A percentile compares a stretch with the other conserved stretches of the same genome.
phyloP scores from a whole-genome alignment of 2,113 vertebrate genomes.

The Cyrtonyx montezumae region DNA sequence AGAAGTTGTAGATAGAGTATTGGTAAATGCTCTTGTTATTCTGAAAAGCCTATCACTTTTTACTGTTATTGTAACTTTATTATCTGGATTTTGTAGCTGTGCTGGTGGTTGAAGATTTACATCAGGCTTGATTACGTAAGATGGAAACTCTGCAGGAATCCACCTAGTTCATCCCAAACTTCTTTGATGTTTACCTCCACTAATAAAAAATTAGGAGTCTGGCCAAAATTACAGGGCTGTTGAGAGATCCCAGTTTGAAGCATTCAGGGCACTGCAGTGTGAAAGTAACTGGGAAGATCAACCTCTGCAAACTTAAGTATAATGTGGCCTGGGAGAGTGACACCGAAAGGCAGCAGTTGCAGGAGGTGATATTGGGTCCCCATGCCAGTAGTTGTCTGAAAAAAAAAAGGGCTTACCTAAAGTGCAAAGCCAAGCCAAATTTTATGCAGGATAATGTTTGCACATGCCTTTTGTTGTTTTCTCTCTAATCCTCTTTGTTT shows the following conservation, averaged over 20 bases:
- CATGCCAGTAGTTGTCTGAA: not conserved
- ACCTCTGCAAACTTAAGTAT: not conserved
- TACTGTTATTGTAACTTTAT: not conserved
- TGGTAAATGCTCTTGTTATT: not conserved
- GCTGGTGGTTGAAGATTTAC: conserved; percentile 35
- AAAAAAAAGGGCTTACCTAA: not conserved
- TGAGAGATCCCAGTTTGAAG: conserved; percentile 47
- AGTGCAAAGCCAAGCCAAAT: not conserved
- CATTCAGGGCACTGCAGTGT: conserved; percentile 11
- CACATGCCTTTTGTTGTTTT: conserved; percentile 21
- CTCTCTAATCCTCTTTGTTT: conserved; percentile 31
- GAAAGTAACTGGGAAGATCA: conserved; percentile 19
- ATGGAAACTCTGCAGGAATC: conserved; percentile 51
- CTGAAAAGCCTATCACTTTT: not conserved
- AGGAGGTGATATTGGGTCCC: not conserved
- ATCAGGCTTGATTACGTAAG: conserved; percentile 48
- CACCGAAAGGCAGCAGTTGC: not conserved
- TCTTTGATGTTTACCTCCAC: conserved; percentile 63
- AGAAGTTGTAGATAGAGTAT: not conserved
- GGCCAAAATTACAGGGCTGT: conserved; percentile 30
- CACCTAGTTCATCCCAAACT: conserved; percentile 37
- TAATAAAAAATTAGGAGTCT: conserved; percentile 48
- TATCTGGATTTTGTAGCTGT: not conserved
- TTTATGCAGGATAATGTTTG: conserved; percentile 1
- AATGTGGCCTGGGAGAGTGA: not conserved